Base-by-base conservation (phyloP, 2,113 vertebrate species). In the Ursus arctos region DNA sequence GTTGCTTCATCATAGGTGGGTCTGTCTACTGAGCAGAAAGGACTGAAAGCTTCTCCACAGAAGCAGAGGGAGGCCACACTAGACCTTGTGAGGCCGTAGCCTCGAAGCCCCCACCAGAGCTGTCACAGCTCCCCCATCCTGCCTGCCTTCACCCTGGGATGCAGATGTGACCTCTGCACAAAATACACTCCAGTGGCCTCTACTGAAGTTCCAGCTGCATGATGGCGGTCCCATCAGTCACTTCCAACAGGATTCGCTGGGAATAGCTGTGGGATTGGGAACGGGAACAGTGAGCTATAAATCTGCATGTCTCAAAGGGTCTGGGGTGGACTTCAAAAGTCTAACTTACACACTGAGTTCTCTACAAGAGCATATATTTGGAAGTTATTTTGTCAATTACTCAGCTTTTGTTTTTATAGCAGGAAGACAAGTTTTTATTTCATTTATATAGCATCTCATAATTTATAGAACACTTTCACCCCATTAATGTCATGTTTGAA, bases 391-490 rank as follows among this genome's bases (percentile, higher is more conserved):
- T 82, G 72, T 85, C 28, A 67, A 49, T 84, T 77, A 82, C 63
- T 90, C 57, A 43, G 61, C 83, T 95, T 97, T 88, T 83, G 36
- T 86, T 81, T 79, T 59, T 72, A 43, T 74, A 26, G 36, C 11
- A 65, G 2, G 16, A 96, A n/a, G 51, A 69, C 9, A 26, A 1
- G 6, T 24, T 92, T 74, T 72, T 49, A 31, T 71, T 80, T 87
- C 24, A 76, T 47, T 97, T 88, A 33, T 69, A 18, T 22, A 79
- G 72, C 47, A 47, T 90, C 95, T 94, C 40, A 28, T 89, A 80
- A 76, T 82, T 84, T 81, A 77, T 1, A 47, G 67, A 67, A 72
- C 65, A 94, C 0, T n/a, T 95, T 79, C 7, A 47, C 67, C 31
- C 36, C 57, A 6, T 74, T 55, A 55, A 31, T 61, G 15, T 36